These are phyloP conservation scores for Hippolais icterina DNA, from an alignment of 2,113 vertebrate species.

Conservation along the genomic window DNA sequence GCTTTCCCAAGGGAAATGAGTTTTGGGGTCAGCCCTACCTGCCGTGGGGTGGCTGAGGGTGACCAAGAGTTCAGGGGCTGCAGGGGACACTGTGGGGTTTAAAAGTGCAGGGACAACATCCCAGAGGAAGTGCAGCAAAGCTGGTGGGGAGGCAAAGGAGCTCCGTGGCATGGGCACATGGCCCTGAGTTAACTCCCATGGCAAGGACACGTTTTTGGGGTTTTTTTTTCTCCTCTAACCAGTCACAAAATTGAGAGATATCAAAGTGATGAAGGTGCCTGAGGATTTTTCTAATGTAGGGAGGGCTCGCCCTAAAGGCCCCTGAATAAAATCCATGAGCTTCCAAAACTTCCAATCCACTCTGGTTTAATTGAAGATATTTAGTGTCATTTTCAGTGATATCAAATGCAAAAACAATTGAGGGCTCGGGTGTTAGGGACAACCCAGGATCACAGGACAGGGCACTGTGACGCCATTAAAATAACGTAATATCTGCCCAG, in stretches of 20 bases:
- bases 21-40: neutral
- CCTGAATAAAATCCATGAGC: neutral
- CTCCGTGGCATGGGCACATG: rapidly evolving
- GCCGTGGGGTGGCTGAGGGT: rapidly evolving
- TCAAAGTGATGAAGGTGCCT: neutral
- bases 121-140: neutral
- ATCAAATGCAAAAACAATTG: neutral
- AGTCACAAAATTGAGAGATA: neutral
- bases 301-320: neutral
- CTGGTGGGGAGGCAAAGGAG: neutral
- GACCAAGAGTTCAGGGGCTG: constrained; percentile 2
- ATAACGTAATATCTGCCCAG: neutral
- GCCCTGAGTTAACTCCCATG: rapidly evolving
- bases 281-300: rapidly evolving
- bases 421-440: neutral
- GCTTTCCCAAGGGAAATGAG: constrained; percentile 24
- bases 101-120: neutral
- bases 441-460: neutral
- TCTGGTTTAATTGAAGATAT: neutral
- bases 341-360: neutral
- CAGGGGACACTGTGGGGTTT: neutral
- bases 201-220: rapidly evolving
- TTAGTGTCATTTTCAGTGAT: neutral
- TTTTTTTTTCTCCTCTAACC: neutral
- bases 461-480: neutral